These are phyloP conservation scores for Gorsachius goisagi DNA, from an alignment of 2,113 vertebrate genomes.

Conservation along the genomic window DNA sequence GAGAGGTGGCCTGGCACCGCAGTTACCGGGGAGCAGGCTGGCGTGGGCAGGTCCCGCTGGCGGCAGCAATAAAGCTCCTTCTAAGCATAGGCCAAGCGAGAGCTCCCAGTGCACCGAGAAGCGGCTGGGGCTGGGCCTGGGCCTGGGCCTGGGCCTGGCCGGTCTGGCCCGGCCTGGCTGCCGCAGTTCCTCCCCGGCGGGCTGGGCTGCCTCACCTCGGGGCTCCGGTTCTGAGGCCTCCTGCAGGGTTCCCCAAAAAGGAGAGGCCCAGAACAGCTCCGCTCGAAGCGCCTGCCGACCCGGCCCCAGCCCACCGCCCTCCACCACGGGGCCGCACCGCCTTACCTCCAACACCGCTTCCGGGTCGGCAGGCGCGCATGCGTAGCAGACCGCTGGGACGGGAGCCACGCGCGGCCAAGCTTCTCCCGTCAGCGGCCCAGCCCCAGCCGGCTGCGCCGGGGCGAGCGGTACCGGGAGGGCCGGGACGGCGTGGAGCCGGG, in stretches of 20 bases:
- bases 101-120: neutral
- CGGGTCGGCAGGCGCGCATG: neutral
- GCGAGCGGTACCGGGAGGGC: no score
- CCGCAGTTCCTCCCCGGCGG: neutral
- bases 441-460: fast-evolving
- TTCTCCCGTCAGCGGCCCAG: no score
- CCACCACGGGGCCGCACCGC: neutral
- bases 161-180: neutral
- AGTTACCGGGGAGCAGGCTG: no score
- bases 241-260: neutral
- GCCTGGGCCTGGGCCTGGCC: neutral
- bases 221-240: neutral
- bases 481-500: neutral
- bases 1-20: neutral
- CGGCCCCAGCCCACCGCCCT: neutral
- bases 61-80: neutral
- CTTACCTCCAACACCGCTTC: neutral
- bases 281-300: neutral
- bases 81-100: neutral
- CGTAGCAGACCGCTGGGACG: neutral
- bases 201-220: neutral
- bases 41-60: neutral
- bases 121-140: fast-evolving
- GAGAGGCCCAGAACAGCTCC: neutral
- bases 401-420: neutral